Evolutionary conservation across 2,888 invertebrate species (phyloP).

Genomic region (Eupelmus urozonus): DNA sequence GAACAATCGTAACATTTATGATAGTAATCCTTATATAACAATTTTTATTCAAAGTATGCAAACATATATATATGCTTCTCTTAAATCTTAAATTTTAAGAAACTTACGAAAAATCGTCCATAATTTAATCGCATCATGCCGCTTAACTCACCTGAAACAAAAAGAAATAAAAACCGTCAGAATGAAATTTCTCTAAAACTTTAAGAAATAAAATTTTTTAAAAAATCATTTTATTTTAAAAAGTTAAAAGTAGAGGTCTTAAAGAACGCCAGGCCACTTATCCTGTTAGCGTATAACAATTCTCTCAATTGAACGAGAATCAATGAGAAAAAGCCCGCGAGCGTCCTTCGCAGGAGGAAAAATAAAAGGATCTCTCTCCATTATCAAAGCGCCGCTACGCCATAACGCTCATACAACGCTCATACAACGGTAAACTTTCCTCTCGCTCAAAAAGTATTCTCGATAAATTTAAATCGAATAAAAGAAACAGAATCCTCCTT

Average conservation of each 20-base stretch:
- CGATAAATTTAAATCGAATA: slow-evolving; percentile 44
- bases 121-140: no score
- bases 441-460: slow-evolving; percentile 38
- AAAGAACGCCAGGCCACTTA: no score
- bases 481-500: slow-evolving; percentile 30
- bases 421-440: not conserved
- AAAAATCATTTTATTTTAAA: not conserved
- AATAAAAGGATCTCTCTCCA: slow-evolving; percentile 27
- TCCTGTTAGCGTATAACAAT: not conserved
- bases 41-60: not conserved
- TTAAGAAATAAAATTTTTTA: not conserved
- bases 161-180: not conserved
- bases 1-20: slow-evolving; percentile 15
- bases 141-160: slow-evolving; percentile 51
- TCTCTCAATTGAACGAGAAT: not conserved
- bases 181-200: not conserved
- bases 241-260: not conserved
- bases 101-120: slow-evolving; percentile 19
- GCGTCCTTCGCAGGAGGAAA: not conserved
- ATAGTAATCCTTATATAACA: slow-evolving; percentile 32
- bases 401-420: not conserved
- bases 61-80: no score
- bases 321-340: not conserved
- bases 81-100: not conserved
- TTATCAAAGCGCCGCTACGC: slow-evolving; percentile 4